A percentile compares a stretch with the other conserved stretches of the same genome.
These are phyloP conservation scores for Drosophila mauritiana DNA, from an alignment of 1,140 invertebrate species.

Conservation along the genomic window DNA sequence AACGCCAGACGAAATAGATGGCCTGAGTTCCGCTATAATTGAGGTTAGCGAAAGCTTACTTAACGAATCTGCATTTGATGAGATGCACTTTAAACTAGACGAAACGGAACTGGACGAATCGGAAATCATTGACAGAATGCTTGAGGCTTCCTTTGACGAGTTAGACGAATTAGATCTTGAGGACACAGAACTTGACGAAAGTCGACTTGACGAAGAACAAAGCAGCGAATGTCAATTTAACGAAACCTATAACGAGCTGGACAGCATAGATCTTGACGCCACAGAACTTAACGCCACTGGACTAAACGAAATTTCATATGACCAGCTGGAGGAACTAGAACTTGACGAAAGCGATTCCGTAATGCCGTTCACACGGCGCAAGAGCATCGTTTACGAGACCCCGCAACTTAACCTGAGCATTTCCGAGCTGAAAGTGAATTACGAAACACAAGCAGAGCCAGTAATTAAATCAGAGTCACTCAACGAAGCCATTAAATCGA, in stretches of 20 bases:
- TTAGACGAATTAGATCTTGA: conserved; percentile 15
- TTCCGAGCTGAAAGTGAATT: conserved; percentile 73
- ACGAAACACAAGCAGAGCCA: conserved; percentile 54
- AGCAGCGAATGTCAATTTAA: background rate
- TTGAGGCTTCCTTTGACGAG: conserved; percentile 25
- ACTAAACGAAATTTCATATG: conserved; percentile 39
- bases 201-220: background rate
- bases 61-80: conserved; percentile 12
- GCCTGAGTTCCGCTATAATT: conserved; percentile 13
- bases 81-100: conserved; percentile 6
- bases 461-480: conserved; percentile 18
- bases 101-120: conserved; percentile 23
- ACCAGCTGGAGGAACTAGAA: conserved; percentile 24
- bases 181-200: conserved; percentile 1
- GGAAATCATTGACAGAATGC: conserved; percentile 12
- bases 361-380: conserved; percentile 18
- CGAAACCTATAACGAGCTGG: conserved; percentile 7
- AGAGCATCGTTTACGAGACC: conserved; percentile 72
- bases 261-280: conserved; percentile 15
- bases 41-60: conserved; percentile 19
- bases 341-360: conserved; percentile 40
- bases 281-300: conserved; percentile 29
- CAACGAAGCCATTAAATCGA: conserved; percentile 44
- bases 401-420: conserved; percentile 74
- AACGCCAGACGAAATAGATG: conserved; percentile 9